Evolutionary conservation across 2,888 invertebrate species (phyloP).

Genomic region (Ochropacha duplaris): DNA sequence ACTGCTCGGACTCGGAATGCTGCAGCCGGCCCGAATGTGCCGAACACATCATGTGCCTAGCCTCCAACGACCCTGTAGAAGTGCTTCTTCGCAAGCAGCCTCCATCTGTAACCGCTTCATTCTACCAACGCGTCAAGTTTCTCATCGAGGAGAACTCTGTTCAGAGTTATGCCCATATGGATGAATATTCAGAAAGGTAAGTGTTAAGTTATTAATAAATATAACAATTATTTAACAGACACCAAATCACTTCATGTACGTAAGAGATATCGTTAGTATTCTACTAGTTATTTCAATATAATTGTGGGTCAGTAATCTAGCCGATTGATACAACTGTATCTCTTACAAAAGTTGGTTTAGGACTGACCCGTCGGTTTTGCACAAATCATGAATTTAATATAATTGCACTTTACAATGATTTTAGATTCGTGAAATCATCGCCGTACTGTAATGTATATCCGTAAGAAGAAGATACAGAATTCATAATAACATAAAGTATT

Average conservation of each 20-base stretch:
- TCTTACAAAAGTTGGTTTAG: slow-evolving; percentile 67
- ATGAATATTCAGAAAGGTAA: slow-evolving; percentile 99
- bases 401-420: slow-evolving; percentile 77
- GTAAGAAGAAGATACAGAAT: slow-evolving; percentile 64
- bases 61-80: slow-evolving; percentile 98
- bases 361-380: slow-evolving; percentile 67
- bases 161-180: slow-evolving; percentile 98
- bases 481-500: slow-evolving; percentile 63
- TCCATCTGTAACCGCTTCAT: slow-evolving; percentile 97
- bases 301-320: neutral
- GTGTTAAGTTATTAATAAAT: slow-evolving; percentile 59
- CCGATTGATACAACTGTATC: slow-evolving; percentile 47
- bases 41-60: slow-evolving; percentile 96
- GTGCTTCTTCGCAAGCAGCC: slow-evolving; percentile 98
- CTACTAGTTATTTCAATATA: neutral
- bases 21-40: slow-evolving; percentile 94
- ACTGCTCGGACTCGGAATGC: slow-evolving; percentile 99
- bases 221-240: slow-evolving; percentile 51
- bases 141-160: slow-evolving; percentile 99
- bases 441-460: slow-evolving; percentile 64
- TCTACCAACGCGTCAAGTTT: slow-evolving; percentile 98
- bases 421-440: slow-evolving; percentile 75
- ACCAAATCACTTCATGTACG: slow-evolving; percentile 71
- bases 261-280: slow-evolving; percentile 64
- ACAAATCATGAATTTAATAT: slow-evolving; percentile 70